Base-by-base conservation (phyloP, 2,888 invertebrate genomes). In the Drosophila phalerata region DNA sequence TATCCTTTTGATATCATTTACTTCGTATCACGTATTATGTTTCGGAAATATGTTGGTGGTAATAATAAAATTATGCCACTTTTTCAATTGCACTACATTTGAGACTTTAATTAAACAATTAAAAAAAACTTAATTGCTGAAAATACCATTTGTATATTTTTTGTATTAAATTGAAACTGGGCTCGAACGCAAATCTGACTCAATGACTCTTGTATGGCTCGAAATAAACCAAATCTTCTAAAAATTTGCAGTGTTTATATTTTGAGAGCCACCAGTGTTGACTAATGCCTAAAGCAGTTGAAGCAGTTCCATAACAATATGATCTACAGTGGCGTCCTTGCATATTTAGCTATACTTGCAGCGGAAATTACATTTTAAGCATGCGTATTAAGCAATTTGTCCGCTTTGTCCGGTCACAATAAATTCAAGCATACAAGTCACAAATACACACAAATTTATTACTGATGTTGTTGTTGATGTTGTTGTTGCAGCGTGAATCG, bases 321-420 rank as follows among this genome's bases (percentile, higher is more conserved):
- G 49, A 28, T 13, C 11, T 8, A 77, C 74, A 74, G 47, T 72
- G 62, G 6, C 30, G 30, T 72, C 67, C 17, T 13, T 13, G 19
- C n/a, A 25, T 43, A 66, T 48, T 30, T 30, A 19, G n/a, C 22
- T n/a, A 63, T 55, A 53, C 52, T 53, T 56, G 62, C 56, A 62
- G 25, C 80, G 88, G 84, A 80, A 77, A 70, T 75, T 52, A 63
- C 42, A 52, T 69, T 66, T 76, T 43, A 47, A 22, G 32, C 64
- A 67, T 25, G 67, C 71, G 58, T 51, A 57, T 73, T 60, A 64
- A 69, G 49, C 83, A 88, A 88, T 84, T 84, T 88, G 77, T 83
- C 48, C 53, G 79, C 42, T 66, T 13, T 34, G 34, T 5, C 13
- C 34, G 13, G 13, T 13, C 13, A 34, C 34, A 34, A 34, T 34